Conservation (phyloP, 2,113 vertebrate species). For the Zosterops pallidus region DNA sequence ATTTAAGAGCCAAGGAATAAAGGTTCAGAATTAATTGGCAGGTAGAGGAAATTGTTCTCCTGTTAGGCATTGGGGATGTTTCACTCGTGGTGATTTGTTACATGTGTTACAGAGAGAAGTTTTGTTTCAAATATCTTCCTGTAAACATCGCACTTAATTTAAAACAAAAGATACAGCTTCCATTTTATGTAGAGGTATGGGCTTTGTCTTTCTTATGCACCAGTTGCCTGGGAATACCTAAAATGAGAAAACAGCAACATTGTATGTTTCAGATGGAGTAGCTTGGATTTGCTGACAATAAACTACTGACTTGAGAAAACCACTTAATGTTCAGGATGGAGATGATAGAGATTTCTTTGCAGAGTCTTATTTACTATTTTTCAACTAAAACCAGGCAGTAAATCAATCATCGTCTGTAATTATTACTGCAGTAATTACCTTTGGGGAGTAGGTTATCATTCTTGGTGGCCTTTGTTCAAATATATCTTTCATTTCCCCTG, state of each 20-base stretch:
- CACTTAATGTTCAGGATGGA: slow-evolving; percentile 1
- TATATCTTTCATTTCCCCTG: slow-evolving; percentile 10
- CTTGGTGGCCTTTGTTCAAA: slow-evolving; percentile 51
- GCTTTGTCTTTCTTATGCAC: background rate
- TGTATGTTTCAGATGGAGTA: slow-evolving; percentile 34
- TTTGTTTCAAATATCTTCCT: slow-evolving; percentile 37
- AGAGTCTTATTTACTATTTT: slow-evolving; percentile 51
- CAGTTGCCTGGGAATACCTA: slow-evolving; percentile 15
- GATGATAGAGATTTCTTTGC: slow-evolving; percentile 43
- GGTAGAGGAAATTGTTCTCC: slow-evolving; percentile 11
- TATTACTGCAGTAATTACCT: slow-evolving; percentile 54
- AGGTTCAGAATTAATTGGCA: background rate
- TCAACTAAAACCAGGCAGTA: slow-evolving; percentile 55
- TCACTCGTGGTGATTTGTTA: background rate
- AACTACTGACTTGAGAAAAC: slow-evolving; percentile 54
- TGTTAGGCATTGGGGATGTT: background rate
- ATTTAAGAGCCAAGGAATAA: background rate
- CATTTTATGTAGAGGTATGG: slow-evolving; percentile 61
- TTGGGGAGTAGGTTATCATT: slow-evolving; percentile 49
- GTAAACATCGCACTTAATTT: slow-evolving; percentile 50
- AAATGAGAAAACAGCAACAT: slow-evolving; percentile 15
- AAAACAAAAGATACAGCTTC: slow-evolving; percentile 60
- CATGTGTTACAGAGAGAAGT: background rate
- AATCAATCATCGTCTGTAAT: slow-evolving; percentile 58
- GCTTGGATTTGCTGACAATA: slow-evolving; percentile 44